Conservation (phyloP, 2,888 invertebrate species). For the Dilophus febrilis region DNA sequence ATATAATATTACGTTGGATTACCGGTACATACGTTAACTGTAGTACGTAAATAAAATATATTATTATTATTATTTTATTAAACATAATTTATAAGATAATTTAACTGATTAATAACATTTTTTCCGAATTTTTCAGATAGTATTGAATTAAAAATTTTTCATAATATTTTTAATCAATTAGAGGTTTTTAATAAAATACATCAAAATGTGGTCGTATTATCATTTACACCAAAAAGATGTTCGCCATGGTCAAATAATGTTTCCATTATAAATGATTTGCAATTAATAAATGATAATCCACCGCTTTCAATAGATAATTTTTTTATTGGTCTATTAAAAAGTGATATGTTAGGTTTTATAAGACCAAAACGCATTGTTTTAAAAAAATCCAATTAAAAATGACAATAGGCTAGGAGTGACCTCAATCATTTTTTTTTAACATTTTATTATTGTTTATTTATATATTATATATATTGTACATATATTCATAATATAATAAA, state of each 20-base stretch:
- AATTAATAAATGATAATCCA: background rate
- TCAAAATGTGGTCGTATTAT: too few species aligned
- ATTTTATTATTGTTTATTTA: too few species aligned
- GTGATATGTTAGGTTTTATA: slow-evolving; percentile 10
- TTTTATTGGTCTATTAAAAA: slow-evolving; percentile 7
- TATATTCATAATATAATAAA: too few species aligned
- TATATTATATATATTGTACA: too few species aligned
- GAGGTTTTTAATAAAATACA: too few species aligned
- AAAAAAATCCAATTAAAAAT: too few species aligned
- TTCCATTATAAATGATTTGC: background rate
- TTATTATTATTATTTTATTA: background rate
- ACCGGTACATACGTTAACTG: slow-evolving; percentile 18
- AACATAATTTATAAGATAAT: background rate
- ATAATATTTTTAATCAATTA: too few species aligned
- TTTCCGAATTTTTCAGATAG: slow-evolving; percentile 5
- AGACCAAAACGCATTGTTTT: slow-evolving; percentile 1
- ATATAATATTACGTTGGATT: slow-evolving; percentile 19
- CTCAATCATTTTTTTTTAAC: too few species aligned
- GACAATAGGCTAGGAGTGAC: too few species aligned
- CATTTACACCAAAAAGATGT: too few species aligned
- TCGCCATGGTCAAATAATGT: too few species aligned
- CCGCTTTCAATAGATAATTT: slow-evolving; percentile 6
- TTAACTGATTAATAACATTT: background rate
- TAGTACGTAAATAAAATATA: slow-evolving; percentile 13
- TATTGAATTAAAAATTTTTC: background rate